phyloP scores from a whole-genome alignment of 2,797 vertebrate genomes.

The Galagoides demidoff region DNA sequence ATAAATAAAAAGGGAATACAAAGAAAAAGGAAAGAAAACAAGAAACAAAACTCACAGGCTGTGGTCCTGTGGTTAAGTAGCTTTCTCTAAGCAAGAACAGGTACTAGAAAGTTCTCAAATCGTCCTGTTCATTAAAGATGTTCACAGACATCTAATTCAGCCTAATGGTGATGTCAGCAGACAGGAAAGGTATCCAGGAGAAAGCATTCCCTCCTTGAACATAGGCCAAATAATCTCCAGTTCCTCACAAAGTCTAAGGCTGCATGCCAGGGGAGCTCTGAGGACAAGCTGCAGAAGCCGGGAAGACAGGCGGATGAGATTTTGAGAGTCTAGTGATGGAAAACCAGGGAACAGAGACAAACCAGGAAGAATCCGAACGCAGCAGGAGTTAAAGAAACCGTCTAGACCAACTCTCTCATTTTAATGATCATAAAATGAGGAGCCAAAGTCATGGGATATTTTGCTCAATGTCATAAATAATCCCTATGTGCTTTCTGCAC shows the following conservation, averaged over 20 bases:
- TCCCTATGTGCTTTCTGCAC: not conserved
- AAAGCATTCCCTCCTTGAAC: not conserved
- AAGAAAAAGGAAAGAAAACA: not conserved
- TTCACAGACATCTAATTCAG: conserved; percentile 24
- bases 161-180: not conserved
- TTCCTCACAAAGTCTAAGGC: not conserved
- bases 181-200: not conserved
- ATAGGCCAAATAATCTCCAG: not conserved
- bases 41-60: not conserved
- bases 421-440: not conserved
- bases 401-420: not conserved
- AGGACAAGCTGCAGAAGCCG: not conserved
- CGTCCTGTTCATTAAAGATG: not conserved
- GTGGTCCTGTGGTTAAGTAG: not conserved
- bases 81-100: not conserved
- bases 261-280: not conserved
- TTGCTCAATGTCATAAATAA: not conserved
- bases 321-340: no score
- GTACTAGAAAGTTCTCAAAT: not conserved
- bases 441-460: not conserved
- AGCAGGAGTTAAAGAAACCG: not conserved
- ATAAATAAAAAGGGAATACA: not conserved
- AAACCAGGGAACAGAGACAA: not conserved
- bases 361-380: not conserved
- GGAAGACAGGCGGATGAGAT: not conserved